Evolutionary conservation across 2,113 vertebrate species (phyloP).

Genomic region (Psettodes erumei): DNA sequence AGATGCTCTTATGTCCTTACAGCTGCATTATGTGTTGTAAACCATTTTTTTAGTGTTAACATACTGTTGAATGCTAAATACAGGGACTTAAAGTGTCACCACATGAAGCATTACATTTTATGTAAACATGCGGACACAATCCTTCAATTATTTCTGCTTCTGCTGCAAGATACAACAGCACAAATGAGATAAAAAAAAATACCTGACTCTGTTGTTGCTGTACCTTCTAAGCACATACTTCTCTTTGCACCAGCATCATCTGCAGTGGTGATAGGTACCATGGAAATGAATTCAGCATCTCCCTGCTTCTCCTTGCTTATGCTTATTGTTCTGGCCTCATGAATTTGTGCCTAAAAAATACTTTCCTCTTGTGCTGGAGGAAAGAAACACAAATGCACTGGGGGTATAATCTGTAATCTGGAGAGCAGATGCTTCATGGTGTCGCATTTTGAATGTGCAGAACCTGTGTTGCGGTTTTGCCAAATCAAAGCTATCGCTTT

Average conservation of each 20-base stretch:
- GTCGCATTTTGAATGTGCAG: constrained; percentile 44
- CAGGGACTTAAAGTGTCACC: background rate
- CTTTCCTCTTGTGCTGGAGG: constrained; percentile 33
- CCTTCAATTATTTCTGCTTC: constrained; percentile 34
- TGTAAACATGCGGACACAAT: constrained; percentile 15
- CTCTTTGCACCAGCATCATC: constrained; percentile 71
- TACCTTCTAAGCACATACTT: constrained; percentile 61
- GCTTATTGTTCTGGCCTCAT: constrained; percentile 58
- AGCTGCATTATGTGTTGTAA: background rate
- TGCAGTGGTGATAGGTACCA: constrained; percentile 58
- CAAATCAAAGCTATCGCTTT: constrained; percentile 70
- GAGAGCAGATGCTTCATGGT: constrained; percentile 64
- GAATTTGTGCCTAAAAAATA: constrained; percentile 48
- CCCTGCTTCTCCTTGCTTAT: constrained; percentile 45
- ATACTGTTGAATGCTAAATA: background rate
- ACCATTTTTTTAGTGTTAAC: background rate
- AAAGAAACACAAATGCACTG: constrained; percentile 50
- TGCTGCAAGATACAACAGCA: constrained; percentile 24
- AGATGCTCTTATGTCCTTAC: background rate
- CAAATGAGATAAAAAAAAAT: constrained; percentile 26
- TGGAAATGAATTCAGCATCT: constrained; percentile 71
- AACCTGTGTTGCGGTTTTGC: constrained; percentile 60
- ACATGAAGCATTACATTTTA: constrained; percentile 11
- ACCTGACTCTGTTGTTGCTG: constrained; percentile 36
- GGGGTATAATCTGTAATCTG: constrained; percentile 54